Evolutionary conservation across 2,888 invertebrate genomes (phyloP).

Genomic region (Idaea biselata): DNA sequence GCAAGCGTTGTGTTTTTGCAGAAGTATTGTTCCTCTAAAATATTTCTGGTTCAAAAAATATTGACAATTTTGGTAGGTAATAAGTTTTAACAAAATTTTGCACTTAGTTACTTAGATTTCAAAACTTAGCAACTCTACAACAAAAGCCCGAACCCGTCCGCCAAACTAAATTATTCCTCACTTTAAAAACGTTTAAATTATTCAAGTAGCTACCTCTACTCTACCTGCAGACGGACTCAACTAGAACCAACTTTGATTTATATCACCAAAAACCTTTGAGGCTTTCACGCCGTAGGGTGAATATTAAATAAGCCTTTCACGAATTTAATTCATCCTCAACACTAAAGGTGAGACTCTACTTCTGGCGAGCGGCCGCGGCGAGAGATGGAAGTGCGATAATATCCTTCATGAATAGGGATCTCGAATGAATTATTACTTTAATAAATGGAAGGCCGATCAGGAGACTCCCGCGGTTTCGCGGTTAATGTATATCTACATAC

Average conservation of each 20-base stretch:
- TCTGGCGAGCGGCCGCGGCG: not conserved
- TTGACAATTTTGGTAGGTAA: too few species aligned
- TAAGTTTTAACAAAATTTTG: too few species aligned
- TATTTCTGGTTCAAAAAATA: too few species aligned
- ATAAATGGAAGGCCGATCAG: not conserved
- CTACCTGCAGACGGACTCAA: slow-evolving; percentile 15
- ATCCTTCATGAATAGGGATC: not conserved
- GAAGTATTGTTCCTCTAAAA: too few species aligned
- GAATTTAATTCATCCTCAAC: slow-evolving; percentile 41
- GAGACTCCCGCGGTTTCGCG: not conserved
- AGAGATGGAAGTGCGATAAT: not conserved
- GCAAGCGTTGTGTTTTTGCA: too few species aligned
- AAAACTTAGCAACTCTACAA: slow-evolving; percentile 6
- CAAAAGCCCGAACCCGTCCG: slow-evolving; percentile 13
- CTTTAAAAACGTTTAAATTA: slow-evolving; percentile 31
- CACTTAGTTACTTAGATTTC: too few species aligned
- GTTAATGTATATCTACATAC: not conserved
- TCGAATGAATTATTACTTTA: not conserved
- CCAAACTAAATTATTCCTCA: slow-evolving; percentile 22
- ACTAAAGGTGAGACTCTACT: not conserved
- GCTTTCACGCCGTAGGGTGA: slow-evolving; percentile 39
- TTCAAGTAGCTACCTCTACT: slow-evolving; percentile 21
- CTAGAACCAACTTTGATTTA: slow-evolving; percentile 39
- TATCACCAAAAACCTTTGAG: slow-evolving; percentile 32
- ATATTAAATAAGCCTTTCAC: slow-evolving; percentile 40